Percentiles rank a stretch among this genome's conserved stretches.
Conservation (phyloP, 2,888 invertebrate species). For the Diabrotica balteata region DNA sequence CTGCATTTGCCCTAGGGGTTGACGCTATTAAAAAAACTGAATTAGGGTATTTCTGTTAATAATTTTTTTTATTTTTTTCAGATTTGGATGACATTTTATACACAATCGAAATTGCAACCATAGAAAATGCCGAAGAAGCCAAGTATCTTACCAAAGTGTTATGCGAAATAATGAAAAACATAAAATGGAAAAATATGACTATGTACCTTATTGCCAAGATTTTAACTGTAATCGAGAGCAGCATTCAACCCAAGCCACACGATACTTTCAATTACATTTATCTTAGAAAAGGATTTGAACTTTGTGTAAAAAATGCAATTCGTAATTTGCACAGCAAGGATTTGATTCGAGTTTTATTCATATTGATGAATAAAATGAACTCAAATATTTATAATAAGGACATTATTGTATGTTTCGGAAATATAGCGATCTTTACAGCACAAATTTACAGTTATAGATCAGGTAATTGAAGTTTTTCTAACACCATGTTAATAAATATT, state of each 20-base stretch:
- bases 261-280: conserved; percentile 51
- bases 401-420: conserved; percentile 63
- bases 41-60: no score
- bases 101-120: conserved; percentile 26
- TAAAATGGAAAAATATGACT: conserved; percentile 60
- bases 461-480: background rate
- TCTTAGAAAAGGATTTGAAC: conserved; percentile 64
- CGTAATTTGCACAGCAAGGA: conserved; percentile 62
- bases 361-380: conserved; percentile 62
- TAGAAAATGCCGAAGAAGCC: conserved; percentile 55
- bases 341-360: conserved; percentile 61
- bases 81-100: conserved; percentile 21
- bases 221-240: conserved; percentile 62
- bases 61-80: background rate
- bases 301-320: conserved; percentile 64
- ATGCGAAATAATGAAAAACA: conserved; percentile 61
- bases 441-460: conserved; percentile 58
- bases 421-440: conserved; percentile 64
- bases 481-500: no score
- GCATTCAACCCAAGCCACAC: conserved; percentile 52
- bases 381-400: conserved; percentile 57
- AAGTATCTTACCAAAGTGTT: conserved; percentile 63
- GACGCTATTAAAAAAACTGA: no score
- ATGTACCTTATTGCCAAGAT: conserved; percentile 59
- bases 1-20: no score